These are phyloP conservation scores for Phoenicopterus ruber DNA, from an alignment of 2,113 vertebrate species.

Conservation along the genomic window DNA sequence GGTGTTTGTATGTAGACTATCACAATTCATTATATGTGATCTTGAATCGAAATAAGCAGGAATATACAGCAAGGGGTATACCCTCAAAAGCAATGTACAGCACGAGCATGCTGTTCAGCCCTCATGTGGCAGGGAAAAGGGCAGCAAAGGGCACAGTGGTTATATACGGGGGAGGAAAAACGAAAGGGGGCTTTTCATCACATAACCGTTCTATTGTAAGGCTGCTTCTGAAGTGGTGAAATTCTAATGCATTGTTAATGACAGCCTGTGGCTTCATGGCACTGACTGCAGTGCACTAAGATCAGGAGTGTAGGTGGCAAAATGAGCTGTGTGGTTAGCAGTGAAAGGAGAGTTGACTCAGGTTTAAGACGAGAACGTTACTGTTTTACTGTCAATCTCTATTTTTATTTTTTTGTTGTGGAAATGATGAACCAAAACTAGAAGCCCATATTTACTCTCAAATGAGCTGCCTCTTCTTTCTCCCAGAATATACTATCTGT, in stretches of 20 bases:
- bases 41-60: not conserved
- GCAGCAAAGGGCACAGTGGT: too few relatives aligned
- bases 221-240: not conserved
- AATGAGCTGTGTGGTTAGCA: not conserved
- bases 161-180: not conserved
- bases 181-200: not conserved
- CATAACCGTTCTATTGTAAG: accelerated
- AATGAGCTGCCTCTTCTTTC: not conserved
- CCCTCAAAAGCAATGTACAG: too few relatives aligned
- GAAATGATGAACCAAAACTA: not conserved
- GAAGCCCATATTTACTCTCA: accelerated
- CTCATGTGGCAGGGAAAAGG: not conserved
- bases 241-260: not conserved
- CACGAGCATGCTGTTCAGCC: accelerated
- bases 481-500: not conserved
- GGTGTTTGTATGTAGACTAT: not conserved
- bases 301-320: not conserved
- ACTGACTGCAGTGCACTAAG: not conserved
- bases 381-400: not conserved
- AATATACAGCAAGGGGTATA: not conserved
- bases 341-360: not conserved
- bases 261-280: not conserved
- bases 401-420: not conserved
- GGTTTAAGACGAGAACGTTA: not conserved
- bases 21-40: accelerated